Conservation (phyloP, 1,140 invertebrate genomes). For the Camponotus vicinus region DNA sequence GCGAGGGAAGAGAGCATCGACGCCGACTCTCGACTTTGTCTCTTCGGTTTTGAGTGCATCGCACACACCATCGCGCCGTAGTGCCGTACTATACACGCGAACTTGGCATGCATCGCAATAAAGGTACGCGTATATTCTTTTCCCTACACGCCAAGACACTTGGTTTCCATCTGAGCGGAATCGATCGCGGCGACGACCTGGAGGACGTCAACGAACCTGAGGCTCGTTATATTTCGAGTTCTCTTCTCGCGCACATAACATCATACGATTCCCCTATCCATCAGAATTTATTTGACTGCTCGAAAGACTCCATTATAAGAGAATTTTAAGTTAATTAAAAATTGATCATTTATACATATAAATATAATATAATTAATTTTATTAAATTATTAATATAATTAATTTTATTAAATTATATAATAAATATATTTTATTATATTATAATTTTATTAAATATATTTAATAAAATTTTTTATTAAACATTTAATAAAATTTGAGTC, state of each 20-base stretch:
- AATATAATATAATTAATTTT: too few relatives aligned
- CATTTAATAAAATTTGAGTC: background rate
- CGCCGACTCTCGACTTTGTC: slow-evolving; percentile 31
- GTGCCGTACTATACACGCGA: background rate
- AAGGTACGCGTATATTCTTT: background rate
- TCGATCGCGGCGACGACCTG: slow-evolving; percentile 26
- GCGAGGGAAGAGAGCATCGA: background rate
- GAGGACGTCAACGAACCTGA: slow-evolving; percentile 5
- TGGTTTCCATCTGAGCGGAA: background rate
- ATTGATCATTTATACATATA: too few relatives aligned
- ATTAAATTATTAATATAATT: too few relatives aligned
- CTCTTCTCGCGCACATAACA: background rate
- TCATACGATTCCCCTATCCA: background rate
- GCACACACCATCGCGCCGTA: slow-evolving; percentile 8
- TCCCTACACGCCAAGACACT: background rate
- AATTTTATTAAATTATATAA: too few relatives aligned
- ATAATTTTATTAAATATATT: too few relatives aligned
- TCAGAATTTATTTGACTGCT: background rate
- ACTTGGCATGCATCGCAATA: slow-evolving; percentile 34
- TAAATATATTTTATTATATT: too few relatives aligned
- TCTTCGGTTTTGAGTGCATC: slow-evolving; percentile 29
- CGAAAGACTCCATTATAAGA: too few relatives aligned
- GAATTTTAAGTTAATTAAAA: too few relatives aligned
- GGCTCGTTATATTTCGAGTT: background rate
- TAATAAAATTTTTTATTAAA: too few relatives aligned